Base-by-base conservation (phyloP, 2,113 vertebrate genomes). In the Hyaena hyaena region DNA sequence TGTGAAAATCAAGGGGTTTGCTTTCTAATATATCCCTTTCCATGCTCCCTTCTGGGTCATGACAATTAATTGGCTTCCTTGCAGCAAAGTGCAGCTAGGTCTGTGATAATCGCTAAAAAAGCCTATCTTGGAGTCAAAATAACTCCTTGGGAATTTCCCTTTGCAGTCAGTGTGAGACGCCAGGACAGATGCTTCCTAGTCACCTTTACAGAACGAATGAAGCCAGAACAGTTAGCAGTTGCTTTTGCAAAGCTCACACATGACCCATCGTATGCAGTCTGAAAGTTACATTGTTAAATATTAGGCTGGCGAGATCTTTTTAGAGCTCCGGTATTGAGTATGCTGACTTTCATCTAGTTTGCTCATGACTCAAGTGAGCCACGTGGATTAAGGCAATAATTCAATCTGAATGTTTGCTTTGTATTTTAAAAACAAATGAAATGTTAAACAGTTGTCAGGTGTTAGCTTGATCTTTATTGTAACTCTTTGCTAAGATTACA, bases 351-450 rank as follows among this genome's bases (percentile, higher is more conserved):
- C 17, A 77, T 6, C 0, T 33, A 71, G 19, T 71, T 81, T 96
- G 92, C 81, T 76, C 88, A 83, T 74, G 82, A 92, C 74, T 88
- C 77, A 97, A 85, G 48, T 81, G 97, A 95, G 90, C 94, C 4
- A 6, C 4, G 1, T 3, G 43, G 82, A 92, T 93, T 96, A 97
- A 92, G 77, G 74, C 76, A 85, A 87, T 89, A 61, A 80, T 95
- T 97, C 65, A 97, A 93, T 92, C 63, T 69, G 90, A 97, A 87
- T 82, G 65, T 98, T 98, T 97, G 33, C 15, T 97, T 96, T 97
- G 79, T 86, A 0, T 84, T 94, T 97, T 85, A 97, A 92, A 79
- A 96, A 96, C 83, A 96, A 80, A 81, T 88, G 95, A 98, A 93
- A 96, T 17, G 88, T 26, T 80, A 63, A 71, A 92, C 88, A 89